Evolutionary conservation across 2,113 vertebrate genomes (phyloP), one percentile per base, ranked within the genome.

Genomic region (Riparia riparia): DNA sequence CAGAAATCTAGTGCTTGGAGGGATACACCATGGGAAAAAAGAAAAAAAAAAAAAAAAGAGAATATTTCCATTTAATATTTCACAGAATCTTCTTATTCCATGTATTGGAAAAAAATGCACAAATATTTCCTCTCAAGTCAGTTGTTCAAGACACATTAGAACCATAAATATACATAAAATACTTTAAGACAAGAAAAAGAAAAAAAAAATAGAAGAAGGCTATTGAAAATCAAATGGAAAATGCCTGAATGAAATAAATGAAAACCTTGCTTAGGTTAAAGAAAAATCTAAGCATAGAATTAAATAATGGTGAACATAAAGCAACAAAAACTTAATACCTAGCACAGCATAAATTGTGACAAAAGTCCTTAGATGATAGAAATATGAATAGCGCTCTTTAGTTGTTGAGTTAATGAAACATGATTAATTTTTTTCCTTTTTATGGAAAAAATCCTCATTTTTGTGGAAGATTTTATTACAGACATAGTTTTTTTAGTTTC

Each of bases 31-130:
- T 21, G 11, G 14, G 18, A 3, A 14, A 31, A 63, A 25, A 41
- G 26, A 58, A 19, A 41, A 22, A 10, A 5, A 14, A 20, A 32
- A 29, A 60, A 54, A n/a, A 25, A 25, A 10, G 9, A 12, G 1
- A 7, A n/a, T 1, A 0, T 39, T 61, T 5, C 4, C 1, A 5
- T 68, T 51, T 65, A 21, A 53, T 31, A 65, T 77, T 56, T 72
- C 22, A 31, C 17, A 56, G 16, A 51, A n/a, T 31, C 8, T 12
- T 66, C 32, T 68, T 6, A 32, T 66, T 53, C 3, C 71, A 70
- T 92, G 72, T 57, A 29, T 60, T 42, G 28, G 53, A 37, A 82
- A 84, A 20, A 41, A 14, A n/a, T 7, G 21, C 10, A 50, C 7
- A 56, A 10, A 10, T 69, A 19, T 11, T 54, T 89, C 16, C 14